phyloP scores from a whole-genome alignment of 2,888 invertebrate genomes.

The Leptinotarsa juncta region DNA sequence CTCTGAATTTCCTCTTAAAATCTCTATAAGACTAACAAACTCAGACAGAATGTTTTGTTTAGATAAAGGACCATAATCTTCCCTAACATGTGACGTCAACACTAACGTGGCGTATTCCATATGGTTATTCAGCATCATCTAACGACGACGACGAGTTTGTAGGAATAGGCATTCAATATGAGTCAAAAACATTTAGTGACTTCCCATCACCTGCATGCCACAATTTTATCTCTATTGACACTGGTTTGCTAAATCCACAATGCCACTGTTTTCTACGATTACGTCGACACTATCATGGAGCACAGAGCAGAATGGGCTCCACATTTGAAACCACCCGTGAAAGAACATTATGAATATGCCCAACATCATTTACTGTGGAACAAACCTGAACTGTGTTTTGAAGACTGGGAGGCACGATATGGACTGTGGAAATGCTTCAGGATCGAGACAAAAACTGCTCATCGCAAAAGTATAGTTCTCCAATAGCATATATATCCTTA shows the following conservation, averaged over 20 bases:
- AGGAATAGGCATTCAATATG: constrained; percentile 68
- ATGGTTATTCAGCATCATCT: constrained; percentile 73
- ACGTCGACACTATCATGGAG: constrained; percentile 70
- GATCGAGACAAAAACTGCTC: constrained; percentile 29
- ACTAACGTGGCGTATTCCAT: too few relatives aligned
- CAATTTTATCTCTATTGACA: constrained; percentile 72
- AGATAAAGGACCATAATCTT: too few relatives aligned
- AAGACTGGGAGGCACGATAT: constrained; percentile 75
- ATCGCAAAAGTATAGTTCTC: neutral
- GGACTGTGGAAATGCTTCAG: constrained; percentile 73
- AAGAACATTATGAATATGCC: constrained; percentile 68
- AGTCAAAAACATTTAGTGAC: constrained; percentile 59
- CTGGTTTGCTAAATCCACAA: constrained; percentile 74
- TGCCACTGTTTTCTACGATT: constrained; percentile 70
- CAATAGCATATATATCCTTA: neutral
- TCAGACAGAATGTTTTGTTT: too few relatives aligned
- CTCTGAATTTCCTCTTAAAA: too few relatives aligned
- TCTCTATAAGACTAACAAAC: too few relatives aligned
- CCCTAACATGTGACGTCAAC: too few relatives aligned
- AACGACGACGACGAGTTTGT: constrained; percentile 72
- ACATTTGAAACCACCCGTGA: constrained; percentile 73
- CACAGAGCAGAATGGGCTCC: constrained; percentile 73
- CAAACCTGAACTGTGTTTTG: constrained; percentile 72
- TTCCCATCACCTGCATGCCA: constrained; percentile 71
- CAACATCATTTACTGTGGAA: constrained; percentile 71